Evolutionary conservation across 2,797 vertebrate species (phyloP).

Genomic region (Bradypus variegatus): DNA sequence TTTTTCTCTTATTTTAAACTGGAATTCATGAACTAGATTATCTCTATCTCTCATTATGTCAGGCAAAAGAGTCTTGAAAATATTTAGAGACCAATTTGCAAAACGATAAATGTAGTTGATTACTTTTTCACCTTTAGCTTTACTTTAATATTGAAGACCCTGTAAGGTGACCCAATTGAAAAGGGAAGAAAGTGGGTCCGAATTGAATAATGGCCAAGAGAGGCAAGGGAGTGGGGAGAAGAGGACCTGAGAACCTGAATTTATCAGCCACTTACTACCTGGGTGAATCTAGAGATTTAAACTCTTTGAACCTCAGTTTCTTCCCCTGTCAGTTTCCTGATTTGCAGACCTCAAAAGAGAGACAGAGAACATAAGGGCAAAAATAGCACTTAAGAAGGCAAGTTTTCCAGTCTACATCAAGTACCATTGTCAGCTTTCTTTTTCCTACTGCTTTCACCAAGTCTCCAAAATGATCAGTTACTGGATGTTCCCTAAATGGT

Average conservation of each 20-base stretch:
- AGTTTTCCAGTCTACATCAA: neutral
- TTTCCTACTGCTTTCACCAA: neutral
- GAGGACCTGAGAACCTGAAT: neutral
- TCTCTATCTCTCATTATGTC: neutral
- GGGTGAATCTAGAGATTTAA: neutral
- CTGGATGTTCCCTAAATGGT: neutral
- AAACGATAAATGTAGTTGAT: neutral
- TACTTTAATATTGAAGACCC: neutral
- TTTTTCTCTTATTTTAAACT: slow-evolving; percentile 12
- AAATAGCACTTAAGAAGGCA: neutral
- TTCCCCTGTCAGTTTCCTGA: neutral
- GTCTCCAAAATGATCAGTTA: neutral
- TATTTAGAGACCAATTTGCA: neutral
- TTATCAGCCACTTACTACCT: neutral
- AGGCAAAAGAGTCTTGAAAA: neutral
- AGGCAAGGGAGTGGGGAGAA: neutral
- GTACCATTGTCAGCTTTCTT: neutral
- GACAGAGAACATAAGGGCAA: neutral
- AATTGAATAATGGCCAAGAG: neutral
- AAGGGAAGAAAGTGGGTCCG: neutral
- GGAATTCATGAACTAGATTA: neutral
- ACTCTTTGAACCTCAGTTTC: neutral
- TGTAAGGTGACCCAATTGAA: neutral
- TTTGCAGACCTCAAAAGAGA: neutral
- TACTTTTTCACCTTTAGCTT: neutral